These are phyloP conservation scores for Gouania willdenowi DNA, from an alignment of 2,797 vertebrate genomes.

Conservation along the genomic window DNA sequence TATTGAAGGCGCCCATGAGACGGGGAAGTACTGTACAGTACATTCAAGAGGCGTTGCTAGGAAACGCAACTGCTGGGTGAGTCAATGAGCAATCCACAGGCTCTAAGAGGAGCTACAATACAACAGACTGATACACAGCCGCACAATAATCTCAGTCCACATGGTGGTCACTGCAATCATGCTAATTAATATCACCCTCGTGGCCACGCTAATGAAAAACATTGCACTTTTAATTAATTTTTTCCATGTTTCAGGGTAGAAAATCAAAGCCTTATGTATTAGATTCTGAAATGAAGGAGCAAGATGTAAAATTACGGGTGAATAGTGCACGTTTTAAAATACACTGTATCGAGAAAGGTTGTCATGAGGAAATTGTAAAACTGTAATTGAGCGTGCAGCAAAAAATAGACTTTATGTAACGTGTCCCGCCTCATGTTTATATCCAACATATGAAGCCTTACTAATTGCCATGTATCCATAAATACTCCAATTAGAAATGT, in stretches of 20 bases:
- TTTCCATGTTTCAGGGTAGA: slow-evolving; percentile 17
- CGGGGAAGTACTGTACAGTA: slow-evolving; percentile 70
- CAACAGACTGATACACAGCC: slow-evolving; percentile 60
- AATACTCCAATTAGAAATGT: slow-evolving; percentile 37
- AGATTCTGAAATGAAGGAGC: slow-evolving; percentile 6
- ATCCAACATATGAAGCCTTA: slow-evolving; percentile 7
- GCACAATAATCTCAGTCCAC: slow-evolving; percentile 65
- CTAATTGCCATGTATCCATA: slow-evolving; percentile 22
- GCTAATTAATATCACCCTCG: slow-evolving; percentile 69
- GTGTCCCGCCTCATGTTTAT: slow-evolving; percentile 7
- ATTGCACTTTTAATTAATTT: slow-evolving; percentile 14
- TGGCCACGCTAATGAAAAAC: slow-evolving; percentile 50
- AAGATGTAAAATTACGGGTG: slow-evolving; percentile 8
- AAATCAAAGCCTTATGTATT: slow-evolving; percentile 22
- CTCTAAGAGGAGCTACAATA: slow-evolving; percentile 62
- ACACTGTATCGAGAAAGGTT: not conserved
- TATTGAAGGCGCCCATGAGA: slow-evolving; percentile 75
- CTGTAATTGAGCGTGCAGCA: slow-evolving; percentile 3
- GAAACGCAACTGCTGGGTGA: slow-evolving; percentile 73
- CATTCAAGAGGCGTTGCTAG: slow-evolving; percentile 75
- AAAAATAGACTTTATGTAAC: slow-evolving; percentile 19
- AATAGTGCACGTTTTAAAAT: slow-evolving; percentile 3
- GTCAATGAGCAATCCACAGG: slow-evolving; percentile 67
- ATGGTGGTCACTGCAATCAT: slow-evolving; percentile 71
- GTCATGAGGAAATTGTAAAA: slow-evolving; percentile 4